Percentiles rank a stretch among this genome's conserved stretches.
Conservation (phyloP, 64 coral and sea anemone genomes). For the Dendrophyllia cribrosa region DNA sequence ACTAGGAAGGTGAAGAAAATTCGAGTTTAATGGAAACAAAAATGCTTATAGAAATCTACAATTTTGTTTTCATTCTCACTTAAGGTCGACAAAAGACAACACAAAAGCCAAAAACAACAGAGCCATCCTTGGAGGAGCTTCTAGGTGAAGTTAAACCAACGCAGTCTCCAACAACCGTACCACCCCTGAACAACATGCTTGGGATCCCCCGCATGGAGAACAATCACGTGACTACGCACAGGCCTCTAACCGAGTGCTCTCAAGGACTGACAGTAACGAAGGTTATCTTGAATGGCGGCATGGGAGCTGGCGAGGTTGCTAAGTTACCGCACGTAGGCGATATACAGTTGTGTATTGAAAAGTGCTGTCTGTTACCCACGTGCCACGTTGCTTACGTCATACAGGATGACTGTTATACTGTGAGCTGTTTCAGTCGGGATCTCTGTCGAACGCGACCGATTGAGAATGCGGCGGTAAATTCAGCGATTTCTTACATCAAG, state of each 20-base stretch:
- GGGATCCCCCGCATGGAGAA: conserved; percentile 46
- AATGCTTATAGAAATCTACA: too few relatives aligned
- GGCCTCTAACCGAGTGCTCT: conserved; percentile 55
- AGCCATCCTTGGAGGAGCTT: conserved; percentile 88
- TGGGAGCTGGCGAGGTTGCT: conserved; percentile 93
- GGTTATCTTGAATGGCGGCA: conserved; percentile 91
- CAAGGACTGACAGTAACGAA: conserved; percentile 80
- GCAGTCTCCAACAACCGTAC: conserved; percentile 64
- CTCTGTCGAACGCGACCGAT: conserved; percentile 82
- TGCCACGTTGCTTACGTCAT: conserved; percentile 93
- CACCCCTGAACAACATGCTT: conserved; percentile 51
- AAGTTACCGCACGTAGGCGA: conserved; percentile 77
- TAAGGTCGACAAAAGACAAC: conserved; percentile 30
- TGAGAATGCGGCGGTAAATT: conserved; percentile 59
- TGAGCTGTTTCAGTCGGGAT: conserved; percentile 85
- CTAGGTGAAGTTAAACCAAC: conserved; percentile 79
- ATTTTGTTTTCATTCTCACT: not conserved
- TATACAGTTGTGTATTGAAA: conserved; percentile 75
- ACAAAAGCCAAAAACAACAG: conserved; percentile 5
- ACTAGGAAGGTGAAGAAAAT: too few relatives aligned
- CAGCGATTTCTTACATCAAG: conserved; percentile 74
- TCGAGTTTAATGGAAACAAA: too few relatives aligned
- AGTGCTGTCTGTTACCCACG: conserved; percentile 63
- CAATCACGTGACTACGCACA: conserved; percentile 7
- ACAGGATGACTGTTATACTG: conserved; percentile 73